Base-by-base conservation (phyloP, 2,113 vertebrate species). In the Dicrurus megarhynchus region DNA sequence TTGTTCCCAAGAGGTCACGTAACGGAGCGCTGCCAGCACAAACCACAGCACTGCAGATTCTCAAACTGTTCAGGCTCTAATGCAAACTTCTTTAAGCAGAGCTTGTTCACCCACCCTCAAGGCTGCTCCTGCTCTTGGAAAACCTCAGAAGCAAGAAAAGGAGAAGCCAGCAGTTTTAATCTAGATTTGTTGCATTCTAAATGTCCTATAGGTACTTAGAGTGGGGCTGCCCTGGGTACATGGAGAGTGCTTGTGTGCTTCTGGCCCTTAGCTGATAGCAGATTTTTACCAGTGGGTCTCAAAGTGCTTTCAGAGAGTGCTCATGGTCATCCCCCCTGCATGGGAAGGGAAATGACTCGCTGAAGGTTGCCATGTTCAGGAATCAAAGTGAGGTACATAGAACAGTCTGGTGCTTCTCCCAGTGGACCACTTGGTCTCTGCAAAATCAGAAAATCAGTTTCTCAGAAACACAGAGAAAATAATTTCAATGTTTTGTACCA, bases 1-100 rank as follows among this genome's bases (percentile, higher is more conserved):
- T 89, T 89, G 91, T 53, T 95, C 94, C 94, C 89, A 33, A 64
- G 94, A 71, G 89, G 77, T 84, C 91, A 13, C 18, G 3, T 84
- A 84, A 68, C 2, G 0, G 61, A 79, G 65, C 3, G 26, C 57
- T 96, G 96, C 96, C 93, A 94, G 22, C 7, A 35, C 80, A 91
- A 95, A 87, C 89, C 67, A 14, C 18, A 2, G 56, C 3, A 0
- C 76, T 63, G 73, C 60, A 74, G 80, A 86, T 76, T 68, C 65
- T 77, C 74, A 46, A n/a, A n/a, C 65, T 81, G 35, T 56, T 74
- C 35, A 74, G 76, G 47, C 60, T 77, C 17, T n/a, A 77, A 39
- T 2, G 20, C 55, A 57, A 69, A 41, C 30, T 44, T 28, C 53
- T 61, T 37, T 41, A 42, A 67, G 24, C 8, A 21, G 68, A 70